Evolutionary conservation across 2,888 invertebrate species (phyloP), one percentile per base, ranked within the genome.

Genomic region (Eilema depressum): DNA sequence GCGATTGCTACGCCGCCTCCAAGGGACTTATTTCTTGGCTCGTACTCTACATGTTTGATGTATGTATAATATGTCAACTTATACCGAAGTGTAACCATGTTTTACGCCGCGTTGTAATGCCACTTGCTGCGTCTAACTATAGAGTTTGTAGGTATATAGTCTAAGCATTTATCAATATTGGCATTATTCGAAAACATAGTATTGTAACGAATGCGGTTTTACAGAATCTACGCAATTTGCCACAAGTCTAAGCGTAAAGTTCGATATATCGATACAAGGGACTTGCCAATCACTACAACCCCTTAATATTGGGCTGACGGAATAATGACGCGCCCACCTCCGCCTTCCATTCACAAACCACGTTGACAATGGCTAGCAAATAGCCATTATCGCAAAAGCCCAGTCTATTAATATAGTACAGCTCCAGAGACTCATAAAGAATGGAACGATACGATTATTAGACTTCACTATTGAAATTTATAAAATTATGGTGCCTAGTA

Each of bases 281-380:
- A 61, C 23, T 30, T 26, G n/a, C 25, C 72, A 78, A 84, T 85
- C 89, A 79, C 89, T 92, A 87, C 73, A 72, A 83, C 80, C 86
- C 87, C 65, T 61, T 84, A 68, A 88, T 75, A 88, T 88, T 89
- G 79, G 87, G 73, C 85, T 87, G 87, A 87, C 89, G 88, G 87
- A 88, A 92, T 91, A 92, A 92, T 90, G 92, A 92, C 90, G 89
- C 85, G 92, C 93, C 93, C 90, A 93, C 94, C 93, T 92, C 87
- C 85, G 86, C 83, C 84, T 85, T 83, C 90, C 88, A 93, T 95
- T 93, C 89, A 91, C 80, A 77, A 88, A 90, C 92, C 89, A 88
- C 91, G 86, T 89, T 90, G 89, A 94, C 94, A 95, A 95, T 93
- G 85, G 93, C 88, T 86, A 85, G 93, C 93, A 94, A 94, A 94